phyloP scores from a whole-genome alignment of 2,113 vertebrate species.

The Chionis minor region DNA sequence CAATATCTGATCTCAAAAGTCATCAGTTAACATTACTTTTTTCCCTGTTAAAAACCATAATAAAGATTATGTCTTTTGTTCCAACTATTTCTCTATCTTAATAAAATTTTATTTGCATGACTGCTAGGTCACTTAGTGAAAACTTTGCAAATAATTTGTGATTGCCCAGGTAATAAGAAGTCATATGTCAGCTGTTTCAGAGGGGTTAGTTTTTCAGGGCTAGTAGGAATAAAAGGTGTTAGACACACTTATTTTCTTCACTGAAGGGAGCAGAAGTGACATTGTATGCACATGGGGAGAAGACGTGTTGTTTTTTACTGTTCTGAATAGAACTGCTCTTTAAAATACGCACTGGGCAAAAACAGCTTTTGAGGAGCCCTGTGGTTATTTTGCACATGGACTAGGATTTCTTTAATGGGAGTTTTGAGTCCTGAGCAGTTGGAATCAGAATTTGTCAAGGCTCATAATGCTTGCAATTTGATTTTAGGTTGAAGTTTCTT shows the following conservation, averaged over 20 bases:
- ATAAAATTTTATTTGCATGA: neutral
- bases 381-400: neutral
- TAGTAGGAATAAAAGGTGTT: neutral
- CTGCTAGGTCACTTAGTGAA: neutral
- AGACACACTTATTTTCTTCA: neutral
- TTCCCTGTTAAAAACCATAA: neutral
- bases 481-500: neutral
- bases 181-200: neutral
- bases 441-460: neutral
- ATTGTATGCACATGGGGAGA: neutral
- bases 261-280: neutral
- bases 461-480: neutral
- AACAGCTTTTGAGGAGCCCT: neutral
- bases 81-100: neutral
- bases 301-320: fast-evolving
- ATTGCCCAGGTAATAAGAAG: neutral
- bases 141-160: neutral
- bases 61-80: neutral
- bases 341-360: neutral
- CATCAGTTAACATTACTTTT: neutral
- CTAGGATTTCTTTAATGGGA: neutral
- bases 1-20: neutral
- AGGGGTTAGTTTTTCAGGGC: neutral
- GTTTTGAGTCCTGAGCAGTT: neutral
- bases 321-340: neutral